phyloP scores from a whole-genome alignment of 2,888 invertebrate species.

The Pecten maximus region DNA sequence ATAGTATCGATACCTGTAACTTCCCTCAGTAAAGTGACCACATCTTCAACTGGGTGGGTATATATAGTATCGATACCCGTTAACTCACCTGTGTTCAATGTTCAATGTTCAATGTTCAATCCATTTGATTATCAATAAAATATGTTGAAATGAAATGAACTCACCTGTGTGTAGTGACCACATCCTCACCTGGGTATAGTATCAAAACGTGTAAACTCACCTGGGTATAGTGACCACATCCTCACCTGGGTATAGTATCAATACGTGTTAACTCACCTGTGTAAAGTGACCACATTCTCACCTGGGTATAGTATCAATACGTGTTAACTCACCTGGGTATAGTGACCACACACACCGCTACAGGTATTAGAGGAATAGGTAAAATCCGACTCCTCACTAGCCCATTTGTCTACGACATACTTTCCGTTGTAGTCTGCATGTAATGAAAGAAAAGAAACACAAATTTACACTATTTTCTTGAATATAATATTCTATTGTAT shows the following conservation, averaged over 20 bases:
- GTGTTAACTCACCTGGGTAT: constrained; percentile 40
- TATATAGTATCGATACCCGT: too few species aligned
- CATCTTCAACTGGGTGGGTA: not conserved
- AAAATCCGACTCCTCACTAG: constrained; percentile 23
- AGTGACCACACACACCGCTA: constrained; percentile 39
- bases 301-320: not conserved
- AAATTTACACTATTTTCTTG: too few species aligned
- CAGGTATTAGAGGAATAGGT: constrained; percentile 33
- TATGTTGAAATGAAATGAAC: too few species aligned
- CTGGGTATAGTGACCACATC: constrained; percentile 41
- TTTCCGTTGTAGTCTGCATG: not conserved
- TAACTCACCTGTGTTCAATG: constrained; percentile 41
- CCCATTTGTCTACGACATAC: constrained; percentile 27
- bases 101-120: too few species aligned
- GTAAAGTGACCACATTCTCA: constrained; percentile 39
- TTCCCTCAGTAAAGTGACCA: constrained; percentile 41
- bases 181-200: too few species aligned
- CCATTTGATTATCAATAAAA: too few species aligned
- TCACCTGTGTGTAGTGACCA: not conserved
- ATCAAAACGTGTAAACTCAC: not conserved
- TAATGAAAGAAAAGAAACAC: too few species aligned
- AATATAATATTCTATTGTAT: too few species aligned
- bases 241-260: too few species aligned
- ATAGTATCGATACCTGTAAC: too few species aligned
- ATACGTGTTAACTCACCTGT: constrained; percentile 5